phyloP scores from a whole-genome alignment of 2,797 vertebrate genomes.

The Sorex maritimensis region DNA sequence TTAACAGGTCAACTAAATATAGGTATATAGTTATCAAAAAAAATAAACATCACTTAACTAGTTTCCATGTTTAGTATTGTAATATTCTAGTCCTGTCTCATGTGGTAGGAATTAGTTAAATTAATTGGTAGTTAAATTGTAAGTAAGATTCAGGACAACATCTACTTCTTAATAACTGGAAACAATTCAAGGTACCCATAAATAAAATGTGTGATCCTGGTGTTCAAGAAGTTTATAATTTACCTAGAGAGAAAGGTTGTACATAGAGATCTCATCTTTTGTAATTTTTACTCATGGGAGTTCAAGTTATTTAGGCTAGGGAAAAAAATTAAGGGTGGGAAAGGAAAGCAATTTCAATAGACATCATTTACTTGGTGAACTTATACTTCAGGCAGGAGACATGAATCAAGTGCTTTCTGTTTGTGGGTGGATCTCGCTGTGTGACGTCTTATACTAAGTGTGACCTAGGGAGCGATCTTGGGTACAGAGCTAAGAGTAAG shows the following conservation, averaged over 20 bases:
- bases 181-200: constrained; percentile 40
- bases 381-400: neutral
- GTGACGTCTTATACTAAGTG: constrained; percentile 26
- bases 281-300: constrained; percentile 60
- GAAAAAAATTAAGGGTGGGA: neutral
- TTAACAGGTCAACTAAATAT: constrained; percentile 69
- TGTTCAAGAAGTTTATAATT: constrained; percentile 38
- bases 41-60: constrained; percentile 9
- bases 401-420: neutral
- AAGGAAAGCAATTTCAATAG: constrained; percentile 26
- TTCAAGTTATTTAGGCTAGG: constrained; percentile 13
- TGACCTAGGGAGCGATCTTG: neutral
- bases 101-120: constrained; percentile 51
- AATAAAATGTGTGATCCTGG: constrained; percentile 29
- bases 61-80: constrained; percentile 56
- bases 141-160: constrained; percentile 30
- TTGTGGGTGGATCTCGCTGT: neutral
- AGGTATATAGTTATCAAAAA: constrained; percentile 54
- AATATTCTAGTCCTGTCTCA: constrained; percentile 23
- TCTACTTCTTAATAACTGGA: constrained; percentile 69
- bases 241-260: constrained; percentile 25
- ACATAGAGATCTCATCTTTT: constrained; percentile 39
- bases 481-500: too few species aligned
- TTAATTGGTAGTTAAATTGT: constrained; percentile 64
- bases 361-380: constrained; percentile 26